A percentile compares a stretch with the other conserved stretches of the same genome.
phyloP scores from a whole-genome alignment of 2,888 invertebrate genomes.

The Adelognathus sp. region DNA sequence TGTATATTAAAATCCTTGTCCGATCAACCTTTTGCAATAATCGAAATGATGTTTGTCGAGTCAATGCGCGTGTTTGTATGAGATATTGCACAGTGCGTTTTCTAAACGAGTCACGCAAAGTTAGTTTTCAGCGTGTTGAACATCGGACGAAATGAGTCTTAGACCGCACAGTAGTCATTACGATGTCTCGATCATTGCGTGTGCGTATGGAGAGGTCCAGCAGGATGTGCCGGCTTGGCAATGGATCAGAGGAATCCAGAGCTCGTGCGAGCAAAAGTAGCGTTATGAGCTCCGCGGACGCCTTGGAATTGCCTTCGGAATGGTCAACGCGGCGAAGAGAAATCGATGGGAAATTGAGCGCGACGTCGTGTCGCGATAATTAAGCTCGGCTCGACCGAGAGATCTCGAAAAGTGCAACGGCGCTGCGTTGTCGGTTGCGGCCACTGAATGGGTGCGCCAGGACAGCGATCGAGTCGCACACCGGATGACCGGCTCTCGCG shows the following conservation, averaged over 20 bases:
- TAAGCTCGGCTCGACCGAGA: constrained; percentile 58
- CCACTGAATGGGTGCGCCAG: constrained; percentile 52
- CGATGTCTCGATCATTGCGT: constrained; percentile 36
- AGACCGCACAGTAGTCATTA: constrained; percentile 11
- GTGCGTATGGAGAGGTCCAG: constrained; percentile 32
- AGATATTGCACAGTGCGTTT: neutral
- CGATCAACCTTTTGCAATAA: neutral
- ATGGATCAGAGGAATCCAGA: constrained; percentile 23
- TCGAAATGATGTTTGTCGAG: neutral
- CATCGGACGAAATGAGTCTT: constrained; percentile 12
- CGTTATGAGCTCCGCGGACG: constrained; percentile 36
- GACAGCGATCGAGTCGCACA: constrained; percentile 49
- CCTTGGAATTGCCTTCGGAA: constrained; percentile 41
- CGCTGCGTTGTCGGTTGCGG: constrained; percentile 41
- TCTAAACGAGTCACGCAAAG: constrained; percentile 2
- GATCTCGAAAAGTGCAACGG: constrained; percentile 49
- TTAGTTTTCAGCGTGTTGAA: constrained; percentile 18
- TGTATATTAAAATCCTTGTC: constrained; percentile 5
- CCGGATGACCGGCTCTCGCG: constrained; percentile 46
- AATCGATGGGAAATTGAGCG: constrained; percentile 69
- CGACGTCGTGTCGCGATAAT: constrained; percentile 69
- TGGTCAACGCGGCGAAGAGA: constrained; percentile 57
- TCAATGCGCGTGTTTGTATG: neutral
- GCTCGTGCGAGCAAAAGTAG: constrained; percentile 26
- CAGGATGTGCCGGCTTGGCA: constrained; percentile 36